Evolutionary conservation across 2,797 vertebrate genomes (phyloP), one percentile per base, ranked within the genome.

Genomic region (Cirrhinus mrigala): DNA sequence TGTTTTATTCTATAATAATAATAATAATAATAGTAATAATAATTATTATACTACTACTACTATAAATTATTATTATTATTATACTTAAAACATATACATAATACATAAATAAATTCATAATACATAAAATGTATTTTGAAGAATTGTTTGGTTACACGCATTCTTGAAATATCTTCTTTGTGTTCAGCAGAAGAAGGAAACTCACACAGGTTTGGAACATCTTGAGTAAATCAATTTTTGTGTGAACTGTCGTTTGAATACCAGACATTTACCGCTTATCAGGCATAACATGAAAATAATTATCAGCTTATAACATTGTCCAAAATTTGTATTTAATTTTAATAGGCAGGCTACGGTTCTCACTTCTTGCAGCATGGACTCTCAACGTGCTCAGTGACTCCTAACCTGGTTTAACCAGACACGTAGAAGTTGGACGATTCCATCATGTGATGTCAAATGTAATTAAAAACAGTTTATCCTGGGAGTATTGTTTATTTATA

Each of bases 391-490:
- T 8, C 16, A 27, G n/a, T 64, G 44, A 74, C 22, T 20, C 54
- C 16, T 68, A 78, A 48, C 52, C 69, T 37, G 37, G 37, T 84
- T 70, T 54, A 75, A 24, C 46, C 58, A 54, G 60, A 76, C 75
- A 70, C 18, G 37, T 10, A 44, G 50, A 84, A 46, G n/a, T 22
- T 68, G 48, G 29, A 40, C 44, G 37, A 48, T 46, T n/a, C 37
- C 27, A 73, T 48, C 37, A 18, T 18, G 68, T 73, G 10, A 82
- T 62, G 81, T n/a, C 56, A 18, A 83, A 76, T 64, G 29, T 83
- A 54, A 84, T 77, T 77, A 64, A 78, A 84, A 58, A 27, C 37
- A 78, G 11, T 37, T 44, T 78, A 46, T 58, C 12, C 52, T 20
- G 64, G 46, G 64, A 70, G 48, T 44, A 58, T 69, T 60, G 75